A percentile compares a stretch with the other conserved stretches of the same genome.
Evolutionary conservation across 2,888 invertebrate species (phyloP).

Genomic region (Smittia aterrima): DNA sequence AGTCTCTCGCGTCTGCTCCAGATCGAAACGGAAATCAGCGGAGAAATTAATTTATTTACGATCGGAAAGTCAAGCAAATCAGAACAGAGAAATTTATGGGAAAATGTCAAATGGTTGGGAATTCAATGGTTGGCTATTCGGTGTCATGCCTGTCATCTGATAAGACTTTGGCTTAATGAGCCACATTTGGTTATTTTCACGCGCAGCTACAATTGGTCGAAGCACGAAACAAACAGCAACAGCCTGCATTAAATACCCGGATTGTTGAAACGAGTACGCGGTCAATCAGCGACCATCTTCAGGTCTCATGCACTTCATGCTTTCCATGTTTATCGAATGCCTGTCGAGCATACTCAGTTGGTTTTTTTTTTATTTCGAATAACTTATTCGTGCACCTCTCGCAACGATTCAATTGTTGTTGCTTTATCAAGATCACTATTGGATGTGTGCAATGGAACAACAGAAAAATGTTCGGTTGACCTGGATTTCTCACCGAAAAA

Average conservation of each 20-base stretch:
- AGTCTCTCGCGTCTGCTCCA: neutral
- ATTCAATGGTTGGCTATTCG: slow-evolving; percentile 11
- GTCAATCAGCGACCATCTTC: slow-evolving; percentile 17
- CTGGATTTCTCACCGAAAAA: slow-evolving; percentile 21
- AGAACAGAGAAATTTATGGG: neutral
- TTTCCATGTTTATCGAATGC: slow-evolving; percentile 2
- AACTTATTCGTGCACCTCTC: neutral
- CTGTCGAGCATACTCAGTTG: slow-evolving; percentile 8
- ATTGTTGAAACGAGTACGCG: slow-evolving; percentile 16
- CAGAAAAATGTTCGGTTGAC: slow-evolving; percentile 24
- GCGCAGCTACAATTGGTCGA: neutral
- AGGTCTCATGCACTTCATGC: slow-evolving; percentile 4
- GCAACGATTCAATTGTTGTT: neutral
- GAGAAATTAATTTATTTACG: slow-evolving; percentile 5
- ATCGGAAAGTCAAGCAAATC: neutral
- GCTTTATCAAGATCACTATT: slow-evolving; percentile 27
- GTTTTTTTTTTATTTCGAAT: no score
- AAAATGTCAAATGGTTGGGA: slow-evolving; percentile 10
- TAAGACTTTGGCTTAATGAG: neutral
- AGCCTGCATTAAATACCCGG: slow-evolving; percentile 33
- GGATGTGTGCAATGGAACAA: slow-evolving; percentile 8
- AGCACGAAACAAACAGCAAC: neutral
- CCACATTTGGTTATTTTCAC: neutral
- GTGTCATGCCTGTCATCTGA: slow-evolving; percentile 27
- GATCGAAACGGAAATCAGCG: neutral